Conservation (phyloP, 1,140 invertebrate genomes). For the Tetraneura akinire region DNA sequence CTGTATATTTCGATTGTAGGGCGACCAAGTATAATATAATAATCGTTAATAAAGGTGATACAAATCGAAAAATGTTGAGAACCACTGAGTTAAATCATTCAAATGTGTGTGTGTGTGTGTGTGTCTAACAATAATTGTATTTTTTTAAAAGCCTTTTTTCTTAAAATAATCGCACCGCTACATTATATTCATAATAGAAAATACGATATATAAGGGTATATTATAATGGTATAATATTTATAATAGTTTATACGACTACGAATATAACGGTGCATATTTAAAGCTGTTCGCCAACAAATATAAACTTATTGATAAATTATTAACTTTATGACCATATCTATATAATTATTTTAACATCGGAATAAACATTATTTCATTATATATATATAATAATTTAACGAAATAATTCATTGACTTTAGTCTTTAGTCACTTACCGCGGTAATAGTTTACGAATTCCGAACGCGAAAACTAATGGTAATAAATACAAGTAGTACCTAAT, state of each 20-base stretch:
- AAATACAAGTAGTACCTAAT: neutral
- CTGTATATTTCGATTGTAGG: no score
- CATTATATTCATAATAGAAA: no score
- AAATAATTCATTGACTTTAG: neutral
- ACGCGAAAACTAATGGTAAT: neutral
- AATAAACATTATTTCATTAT: neutral
- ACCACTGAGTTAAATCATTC: no score
- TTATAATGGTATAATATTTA: no score
- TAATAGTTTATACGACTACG: neutral
- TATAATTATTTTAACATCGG: neutral
- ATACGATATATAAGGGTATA: no score
- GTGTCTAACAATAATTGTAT: no score
- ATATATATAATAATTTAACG: neutral
- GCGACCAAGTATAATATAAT: no score
- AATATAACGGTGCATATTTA: neutral
- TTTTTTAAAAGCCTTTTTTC: no score
- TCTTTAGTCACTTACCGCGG: neutral
- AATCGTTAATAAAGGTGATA: no score
- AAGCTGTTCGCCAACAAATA: slow-evolving; percentile 7
- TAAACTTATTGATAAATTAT: neutral
- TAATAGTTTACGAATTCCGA: neutral
- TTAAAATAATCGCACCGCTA: no score
- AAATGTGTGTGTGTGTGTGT: no score
- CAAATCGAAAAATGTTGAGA: no score
- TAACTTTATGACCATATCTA: neutral